phyloP scores from a whole-genome alignment of 1,140 invertebrate genomes.

The Delia radicum region DNA sequence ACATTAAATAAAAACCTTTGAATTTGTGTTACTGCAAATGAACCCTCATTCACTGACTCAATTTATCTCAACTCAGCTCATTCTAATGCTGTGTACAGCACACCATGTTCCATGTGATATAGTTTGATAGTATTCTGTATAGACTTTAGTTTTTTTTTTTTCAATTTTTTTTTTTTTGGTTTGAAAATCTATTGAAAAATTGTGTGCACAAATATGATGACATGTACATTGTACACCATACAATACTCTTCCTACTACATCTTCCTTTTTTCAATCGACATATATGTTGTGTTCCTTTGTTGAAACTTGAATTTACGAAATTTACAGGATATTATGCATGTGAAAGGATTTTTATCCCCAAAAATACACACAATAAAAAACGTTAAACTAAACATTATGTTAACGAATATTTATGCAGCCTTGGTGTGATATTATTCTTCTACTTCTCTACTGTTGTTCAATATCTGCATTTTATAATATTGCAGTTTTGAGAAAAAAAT shows the following conservation, averaged over 20 bases:
- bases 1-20: background rate
- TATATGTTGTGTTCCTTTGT: background rate
- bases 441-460: too few species aligned
- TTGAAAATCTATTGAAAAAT: background rate
- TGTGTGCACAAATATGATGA: constrained; percentile 14
- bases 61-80: background rate
- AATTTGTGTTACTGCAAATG: background rate
- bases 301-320: background rate
- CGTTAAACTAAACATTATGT: background rate
- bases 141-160: background rate
- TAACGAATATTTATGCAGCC: background rate
- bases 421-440: too few species aligned
- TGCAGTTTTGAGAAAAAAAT: too few species aligned
- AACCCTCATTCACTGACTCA: background rate
- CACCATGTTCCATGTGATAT: background rate
- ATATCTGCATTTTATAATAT: too few species aligned
- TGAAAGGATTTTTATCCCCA: background rate
- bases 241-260: too few species aligned
- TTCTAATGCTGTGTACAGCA: background rate
- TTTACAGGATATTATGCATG: constrained; percentile 10
- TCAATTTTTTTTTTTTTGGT: background rate
- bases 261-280: background rate
- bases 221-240: background rate
- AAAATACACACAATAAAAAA: background rate
- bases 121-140: background rate